Base-by-base conservation (phyloP, 2,888 invertebrate species). In the Dasypolia templi region DNA sequence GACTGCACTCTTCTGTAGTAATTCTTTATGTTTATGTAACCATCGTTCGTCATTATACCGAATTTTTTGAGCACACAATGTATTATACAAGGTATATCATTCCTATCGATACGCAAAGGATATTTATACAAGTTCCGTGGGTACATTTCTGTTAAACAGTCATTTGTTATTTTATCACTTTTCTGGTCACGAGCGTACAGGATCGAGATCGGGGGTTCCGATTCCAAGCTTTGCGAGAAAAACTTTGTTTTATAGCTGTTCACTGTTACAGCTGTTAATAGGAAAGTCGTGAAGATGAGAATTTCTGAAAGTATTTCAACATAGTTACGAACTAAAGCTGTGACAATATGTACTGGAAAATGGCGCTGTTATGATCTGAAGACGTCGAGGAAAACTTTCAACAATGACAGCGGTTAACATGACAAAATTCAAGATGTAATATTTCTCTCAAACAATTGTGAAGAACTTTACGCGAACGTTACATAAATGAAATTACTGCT, bases 21-120 rank as follows among this genome's bases (percentile, higher is more conserved):
- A 76, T 95, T 95, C 82, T 91, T 92, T 72, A 95, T 95, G 75
- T 94, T 96, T 17, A 96, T 95, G 3, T 86, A 88, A 0, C 96
- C 96, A 63, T 95, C 95, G 62, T 94, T 95, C 17, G 93, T 89
- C 95, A 96, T 96, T 42, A 96, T 96, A 19, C 95, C 96, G 78
- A 96, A 96, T 77, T 95, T 96, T 87, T 94, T 95, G 70, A 96
- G 88, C 58, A 96, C 95, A 80, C 96, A 96, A 76, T 96, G 96
- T 73, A 96, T 94, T 64, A 96, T 94, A 81, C 96, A 96, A 0
- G 96, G 96, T 2, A 96, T 91, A 7, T 96, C 96, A 67, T 95
- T 95, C 56, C 93, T 90, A 77, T 95, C 95, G 49, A 96, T 94
- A 19, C 89, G 91, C 6, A 95, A 81, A 0, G 95, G 96, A 62